These are phyloP conservation scores for Falco biarmicus DNA, from an alignment of 2,797 vertebrate genomes.

Conservation along the genomic window DNA sequence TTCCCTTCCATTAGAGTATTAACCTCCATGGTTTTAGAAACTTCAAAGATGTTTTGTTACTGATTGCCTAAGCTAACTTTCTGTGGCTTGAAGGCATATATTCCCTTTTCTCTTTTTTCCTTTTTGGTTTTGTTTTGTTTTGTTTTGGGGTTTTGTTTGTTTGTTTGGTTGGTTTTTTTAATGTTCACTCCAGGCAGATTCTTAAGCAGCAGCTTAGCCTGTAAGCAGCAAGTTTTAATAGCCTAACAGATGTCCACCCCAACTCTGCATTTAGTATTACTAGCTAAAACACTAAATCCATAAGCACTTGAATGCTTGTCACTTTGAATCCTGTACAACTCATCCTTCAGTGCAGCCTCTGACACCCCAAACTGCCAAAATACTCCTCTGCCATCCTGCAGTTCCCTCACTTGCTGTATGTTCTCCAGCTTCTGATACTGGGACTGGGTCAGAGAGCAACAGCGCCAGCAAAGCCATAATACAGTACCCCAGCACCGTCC, in stretches of 20 bases:
- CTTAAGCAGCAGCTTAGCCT: not conserved
- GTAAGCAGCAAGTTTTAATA: not conserved
- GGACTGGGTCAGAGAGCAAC: not conserved
- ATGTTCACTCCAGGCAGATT: not conserved
- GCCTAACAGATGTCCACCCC: not conserved
- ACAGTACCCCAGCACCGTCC: fast-evolving
- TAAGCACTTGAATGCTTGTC: not conserved
- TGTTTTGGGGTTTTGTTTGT: too few species aligned
- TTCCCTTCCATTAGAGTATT: not conserved
- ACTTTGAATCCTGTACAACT: not conserved
- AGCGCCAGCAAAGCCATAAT: not conserved
- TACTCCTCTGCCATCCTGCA: not conserved
- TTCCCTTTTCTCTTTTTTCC: not conserved
- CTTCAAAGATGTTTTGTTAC: not conserved
- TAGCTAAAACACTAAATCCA: not conserved
- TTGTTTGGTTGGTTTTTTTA: not conserved
- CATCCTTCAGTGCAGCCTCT: not conserved
- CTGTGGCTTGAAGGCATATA: not conserved
- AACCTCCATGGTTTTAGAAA: not conserved
- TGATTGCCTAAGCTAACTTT: not conserved
- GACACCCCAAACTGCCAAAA: not conserved
- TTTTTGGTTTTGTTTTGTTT: too few species aligned
- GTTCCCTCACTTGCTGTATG: not conserved
- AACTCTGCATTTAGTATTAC: not conserved
- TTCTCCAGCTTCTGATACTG: not conserved